Evolutionary conservation across 2,113 vertebrate species (phyloP), one percentile per base, ranked within the genome.

Genomic region (Grantiella picta): DNA sequence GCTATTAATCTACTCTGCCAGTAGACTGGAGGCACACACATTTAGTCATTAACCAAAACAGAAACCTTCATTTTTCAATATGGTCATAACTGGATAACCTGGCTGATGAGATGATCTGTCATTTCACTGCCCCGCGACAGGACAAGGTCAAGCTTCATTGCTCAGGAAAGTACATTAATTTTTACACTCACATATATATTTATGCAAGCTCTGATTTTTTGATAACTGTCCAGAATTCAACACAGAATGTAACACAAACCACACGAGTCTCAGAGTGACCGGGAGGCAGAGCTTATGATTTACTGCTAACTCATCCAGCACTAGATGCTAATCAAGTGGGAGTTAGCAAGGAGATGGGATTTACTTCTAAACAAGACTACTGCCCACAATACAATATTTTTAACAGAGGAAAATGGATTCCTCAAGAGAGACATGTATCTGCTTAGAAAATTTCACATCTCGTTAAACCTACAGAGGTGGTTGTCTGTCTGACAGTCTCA

Each of bases 61-160:
- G 94, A 89, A 96, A 83, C 82, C 75, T 93, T 97, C 94, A 95
- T 97, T 96, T 96, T 96, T 97, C 96, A 96, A 21, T 4, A 10
- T 92, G 96, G 92, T 94, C 96, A 95, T 97, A 97, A 97, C 90
- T 95, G 96, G 88, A 95, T 96, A 97, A 95, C 91, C 91, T 91
- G 75, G 53, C 53, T 96, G 94, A 97, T 97, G 96, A 96, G 96
- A 97, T 83, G 85, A 97, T 97, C 95, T 95, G 90, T 97, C 95
- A 97, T 96, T 82, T 95, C 79, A 63, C 65, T 95, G 92, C 83
- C 89, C 94, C 86, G 61, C 9, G 20, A 94, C 94, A 94, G 80
- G 94, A 94, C 95, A 96, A 96, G 94, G 96, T 96, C 95, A 96
- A 87, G 93, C 92, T 97, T 96, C 94, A 87, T 59, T 96, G 96